Conservation (phyloP, 2,113 vertebrate species). For the Onychostruthus taczanowskii region DNA sequence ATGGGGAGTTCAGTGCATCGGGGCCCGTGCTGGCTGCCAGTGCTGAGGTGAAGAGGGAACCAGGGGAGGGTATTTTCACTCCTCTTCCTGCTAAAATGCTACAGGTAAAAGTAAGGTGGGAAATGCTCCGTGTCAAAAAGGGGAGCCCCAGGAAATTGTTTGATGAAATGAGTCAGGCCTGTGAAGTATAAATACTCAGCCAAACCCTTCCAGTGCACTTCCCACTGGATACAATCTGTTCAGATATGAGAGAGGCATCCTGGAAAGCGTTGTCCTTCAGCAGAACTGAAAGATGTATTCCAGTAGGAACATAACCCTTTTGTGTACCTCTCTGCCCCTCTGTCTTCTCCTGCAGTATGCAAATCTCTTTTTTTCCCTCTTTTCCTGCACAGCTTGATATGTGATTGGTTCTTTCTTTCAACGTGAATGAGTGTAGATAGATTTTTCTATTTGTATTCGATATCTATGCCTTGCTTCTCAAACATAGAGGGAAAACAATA, state of each 20-base stretch:
- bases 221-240: background rate
- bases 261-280: background rate
- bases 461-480: constrained; percentile 46
- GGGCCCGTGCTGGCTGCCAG: background rate
- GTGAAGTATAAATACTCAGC: background rate
- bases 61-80: background rate
- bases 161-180: background rate
- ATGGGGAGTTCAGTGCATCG: fast-evolving
- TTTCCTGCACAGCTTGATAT: constrained; percentile 69
- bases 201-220: background rate
- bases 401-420: constrained; percentile 72
- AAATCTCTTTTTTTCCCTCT: constrained; percentile 23
- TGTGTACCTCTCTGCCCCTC: background rate
- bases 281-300: background rate
- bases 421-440: constrained; percentile 56
- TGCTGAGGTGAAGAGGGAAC: background rate
- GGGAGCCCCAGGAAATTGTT: background rate
- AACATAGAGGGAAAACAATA: constrained; percentile 71
- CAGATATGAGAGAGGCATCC: background rate
- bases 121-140: background rate
- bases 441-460: constrained; percentile 60
- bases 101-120: background rate
- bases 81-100: background rate
- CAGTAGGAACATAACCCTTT: background rate
- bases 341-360: constrained; percentile 39